These are phyloP conservation scores for Anneissia japonica DNA, from an alignment of 35 echinoderm and acorn worm genomes.

Conservation along the genomic window DNA sequence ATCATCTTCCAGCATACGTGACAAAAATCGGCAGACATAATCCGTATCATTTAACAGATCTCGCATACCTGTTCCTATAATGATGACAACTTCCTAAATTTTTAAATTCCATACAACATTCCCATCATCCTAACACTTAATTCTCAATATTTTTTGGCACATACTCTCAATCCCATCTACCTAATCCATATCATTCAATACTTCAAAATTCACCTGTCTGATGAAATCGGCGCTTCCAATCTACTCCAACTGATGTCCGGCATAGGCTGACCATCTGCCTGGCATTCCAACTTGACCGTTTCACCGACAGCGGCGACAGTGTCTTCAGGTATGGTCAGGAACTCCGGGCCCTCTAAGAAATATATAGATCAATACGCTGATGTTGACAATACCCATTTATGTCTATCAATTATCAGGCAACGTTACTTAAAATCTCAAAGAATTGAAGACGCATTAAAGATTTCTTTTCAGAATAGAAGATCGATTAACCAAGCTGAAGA, in stretches of 20 bases:
- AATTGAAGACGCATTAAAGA: not conserved
- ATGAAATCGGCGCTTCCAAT: not conserved
- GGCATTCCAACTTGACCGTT: not conserved
- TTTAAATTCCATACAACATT: too few relatives aligned
- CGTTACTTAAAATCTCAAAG: not conserved
- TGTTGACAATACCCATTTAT: not conserved
- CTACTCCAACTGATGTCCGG: not conserved
- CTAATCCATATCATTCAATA: not conserved
- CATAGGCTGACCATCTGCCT: not conserved
- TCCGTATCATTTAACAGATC: too few relatives aligned
- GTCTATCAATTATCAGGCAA: not conserved
- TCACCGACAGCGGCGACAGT: not conserved
- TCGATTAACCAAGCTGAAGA: not conserved
- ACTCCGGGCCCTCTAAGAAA: not conserved
- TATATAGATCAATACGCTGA: not conserved
- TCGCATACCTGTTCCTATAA: too few relatives aligned
- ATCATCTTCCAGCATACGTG: too few relatives aligned
- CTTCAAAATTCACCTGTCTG: not conserved
- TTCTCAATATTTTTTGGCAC: too few relatives aligned
- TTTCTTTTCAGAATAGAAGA: not conserved
- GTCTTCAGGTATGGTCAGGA: not conserved
- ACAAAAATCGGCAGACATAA: too few relatives aligned
- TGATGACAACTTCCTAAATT: too few relatives aligned
- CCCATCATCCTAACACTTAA: too few relatives aligned
- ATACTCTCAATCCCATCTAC: not conserved